Base-by-base conservation (phyloP, 2,888 invertebrate genomes). In the Notodonta dromedarius region DNA sequence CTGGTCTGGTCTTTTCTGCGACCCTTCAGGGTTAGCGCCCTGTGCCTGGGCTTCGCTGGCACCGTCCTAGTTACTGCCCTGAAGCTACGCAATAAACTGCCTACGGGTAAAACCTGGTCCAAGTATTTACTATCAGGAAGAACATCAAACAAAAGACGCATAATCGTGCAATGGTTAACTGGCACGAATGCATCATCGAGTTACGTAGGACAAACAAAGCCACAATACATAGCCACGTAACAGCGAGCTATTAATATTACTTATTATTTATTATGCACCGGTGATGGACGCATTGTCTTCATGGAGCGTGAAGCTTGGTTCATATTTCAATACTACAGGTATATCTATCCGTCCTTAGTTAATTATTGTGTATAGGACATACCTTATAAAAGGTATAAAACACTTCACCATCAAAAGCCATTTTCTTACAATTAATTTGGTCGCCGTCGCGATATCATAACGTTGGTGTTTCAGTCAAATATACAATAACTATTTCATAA, bases 161-260 rank as follows among this genome's bases (percentile, higher is more conserved):
- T 70, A 66, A 63, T 63, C 61, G 59, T 52, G 54, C 61, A 60
- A 56, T 59, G 62, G 35, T 57, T 44, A 46, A 61, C 66, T 60
- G 32, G 63, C 63, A 66, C 63, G 60, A 64, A 69, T 62, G 68
- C 68, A 69, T 71, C 65, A 72, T 66, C 65, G 66, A 56, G 65
- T 67, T 76, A 68, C 71, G 67, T 76, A 61, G 51, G 40, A 50
- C 63, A 70, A 76, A 80, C 81, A 81, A 80, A 78, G 76, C 70
- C 63, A 63, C 70, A 67, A 69, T 65, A 72, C 69, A 66, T 70
- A 64, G 73, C 71, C 80, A 81, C 77, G 81, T 82, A 78, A 82
- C 75, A 70, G 61, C 70, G 66, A 78, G 78, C 69, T 81, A 76
- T 75, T 76, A 74, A 74, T 80, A 79, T 78, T 76, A 24, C 24